A percentile compares a stretch with the other conserved stretches of the same genome.
These are phyloP conservation scores for Diprion similis DNA, from an alignment of 1,140 invertebrate genomes.

Conservation along the genomic window DNA sequence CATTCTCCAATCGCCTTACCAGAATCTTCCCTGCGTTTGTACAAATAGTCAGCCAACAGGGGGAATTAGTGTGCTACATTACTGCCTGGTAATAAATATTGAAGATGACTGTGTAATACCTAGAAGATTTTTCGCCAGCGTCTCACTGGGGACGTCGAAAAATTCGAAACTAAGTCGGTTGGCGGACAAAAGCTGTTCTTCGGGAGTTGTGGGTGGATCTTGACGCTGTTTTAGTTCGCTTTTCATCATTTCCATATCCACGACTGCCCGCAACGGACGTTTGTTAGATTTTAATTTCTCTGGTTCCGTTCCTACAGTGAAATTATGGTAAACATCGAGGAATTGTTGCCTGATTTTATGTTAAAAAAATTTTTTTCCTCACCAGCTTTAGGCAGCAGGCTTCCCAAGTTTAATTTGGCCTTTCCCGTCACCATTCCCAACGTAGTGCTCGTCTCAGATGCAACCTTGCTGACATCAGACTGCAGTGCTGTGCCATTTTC, in stretches of 20 bases:
- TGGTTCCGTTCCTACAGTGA: too few species aligned
- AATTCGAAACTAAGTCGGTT: constrained; percentile 49
- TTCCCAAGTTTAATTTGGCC: too few species aligned
- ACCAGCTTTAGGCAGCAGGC: too few species aligned
- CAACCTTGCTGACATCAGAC: too few species aligned
- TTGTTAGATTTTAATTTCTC: constrained; percentile 1
- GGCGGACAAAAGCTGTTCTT: constrained; percentile 45
- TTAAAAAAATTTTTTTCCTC: too few species aligned
- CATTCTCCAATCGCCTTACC: constrained; percentile 65
- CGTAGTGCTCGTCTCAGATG: too few species aligned
- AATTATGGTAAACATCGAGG: too few species aligned
- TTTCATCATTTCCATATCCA: constrained; percentile 44
- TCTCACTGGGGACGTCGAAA: constrained; percentile 56
- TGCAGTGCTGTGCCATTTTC: too few species aligned
- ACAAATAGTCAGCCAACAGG: too few species aligned
- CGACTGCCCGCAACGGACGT: constrained; percentile 30
- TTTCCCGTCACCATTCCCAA: too few species aligned
- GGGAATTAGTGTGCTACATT: too few species aligned
- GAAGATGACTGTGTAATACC: constrained; percentile 55
- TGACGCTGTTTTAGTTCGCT: constrained; percentile 49
- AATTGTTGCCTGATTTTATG: too few species aligned
- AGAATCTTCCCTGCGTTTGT: constrained; percentile 63
- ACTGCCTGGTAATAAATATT: constrained; percentile 52
- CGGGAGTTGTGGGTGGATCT: constrained; percentile 45
- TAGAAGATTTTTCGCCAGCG: constrained; percentile 68